Evolutionary conservation across 2,888 invertebrate genomes (phyloP).

Genomic region (Brachyopa scutellaris): DNA sequence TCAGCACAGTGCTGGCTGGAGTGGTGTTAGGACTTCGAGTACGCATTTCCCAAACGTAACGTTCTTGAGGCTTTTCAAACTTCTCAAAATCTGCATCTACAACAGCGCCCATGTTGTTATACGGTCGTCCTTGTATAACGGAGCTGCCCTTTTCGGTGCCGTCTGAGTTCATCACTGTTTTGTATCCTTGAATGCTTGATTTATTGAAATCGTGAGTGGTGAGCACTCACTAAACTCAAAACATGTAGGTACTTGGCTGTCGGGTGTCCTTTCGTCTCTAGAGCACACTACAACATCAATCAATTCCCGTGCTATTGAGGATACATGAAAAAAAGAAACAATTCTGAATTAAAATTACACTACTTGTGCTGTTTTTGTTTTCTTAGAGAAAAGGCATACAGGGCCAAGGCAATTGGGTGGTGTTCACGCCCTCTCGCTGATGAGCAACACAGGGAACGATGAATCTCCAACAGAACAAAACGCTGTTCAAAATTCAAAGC

Average conservation of each 20-base stretch:
- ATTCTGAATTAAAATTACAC: conserved; percentile 56
- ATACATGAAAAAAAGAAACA: conserved; percentile 21
- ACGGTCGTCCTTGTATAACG: conserved; percentile 53
- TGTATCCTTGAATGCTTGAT: conserved; percentile 23
- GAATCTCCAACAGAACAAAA: conserved; percentile 12
- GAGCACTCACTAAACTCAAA: conserved; percentile 34
- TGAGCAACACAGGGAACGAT: conserved; percentile 16
- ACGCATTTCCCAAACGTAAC: conserved; percentile 81
- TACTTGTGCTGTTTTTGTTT: conserved; percentile 37
- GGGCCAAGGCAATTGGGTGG: conserved; percentile 69
- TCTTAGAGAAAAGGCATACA: conserved; percentile 51
- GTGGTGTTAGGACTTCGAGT: conserved; percentile 80
- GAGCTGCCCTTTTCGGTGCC: conserved; percentile 69
- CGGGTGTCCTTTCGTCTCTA: conserved; percentile 44
- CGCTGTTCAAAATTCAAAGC: conserved; percentile 49
- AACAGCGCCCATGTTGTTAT: conserved; percentile 59
- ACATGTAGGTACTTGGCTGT: conserved; percentile 60
- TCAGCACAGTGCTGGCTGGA: conserved; percentile 81
- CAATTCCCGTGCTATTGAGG: conserved; percentile 39
- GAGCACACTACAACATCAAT: conserved; percentile 63
- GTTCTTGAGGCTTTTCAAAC: conserved; percentile 77
- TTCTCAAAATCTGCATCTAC: conserved; percentile 54
- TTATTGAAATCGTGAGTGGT: conserved; percentile 28
- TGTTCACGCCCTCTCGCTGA: conserved; percentile 66
- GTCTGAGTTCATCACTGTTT: conserved; percentile 73